Conservation (phyloP, 2,113 vertebrate species). For the Mastomys coucha region DNA sequence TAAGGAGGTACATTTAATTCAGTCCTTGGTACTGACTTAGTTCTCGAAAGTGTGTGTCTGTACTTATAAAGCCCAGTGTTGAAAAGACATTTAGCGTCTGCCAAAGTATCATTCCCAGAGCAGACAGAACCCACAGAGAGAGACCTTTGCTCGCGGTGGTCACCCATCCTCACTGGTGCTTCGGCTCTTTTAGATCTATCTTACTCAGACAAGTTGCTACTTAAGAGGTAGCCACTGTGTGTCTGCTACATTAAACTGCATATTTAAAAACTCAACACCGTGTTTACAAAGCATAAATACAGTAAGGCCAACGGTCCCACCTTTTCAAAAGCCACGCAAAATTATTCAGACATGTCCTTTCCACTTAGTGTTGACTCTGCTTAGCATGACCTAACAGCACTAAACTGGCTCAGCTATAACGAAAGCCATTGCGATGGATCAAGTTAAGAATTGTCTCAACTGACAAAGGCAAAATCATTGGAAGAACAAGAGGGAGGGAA, state of each 20-base stretch:
- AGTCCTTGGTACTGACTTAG: not conserved
- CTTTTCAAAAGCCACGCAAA: conserved; percentile 45
- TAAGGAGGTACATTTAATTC: not conserved
- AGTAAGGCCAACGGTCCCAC: not conserved
- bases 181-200: not conserved
- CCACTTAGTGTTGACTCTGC: conserved; percentile 17
- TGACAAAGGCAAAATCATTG: conserved; percentile 21
- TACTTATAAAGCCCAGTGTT: not conserved
- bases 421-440: not conserved
- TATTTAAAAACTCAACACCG: not conserved
- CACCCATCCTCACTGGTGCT: not conserved
- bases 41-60: not conserved
- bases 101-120: not conserved
- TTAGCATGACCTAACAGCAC: conserved; percentile 23
- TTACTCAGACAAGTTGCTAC: not conserved
- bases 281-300: not conserved
- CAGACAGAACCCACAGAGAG: not conserved
- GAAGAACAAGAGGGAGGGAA: not conserved
- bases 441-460: conserved; percentile 40
- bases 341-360: conserved; percentile 20
- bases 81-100: not conserved
- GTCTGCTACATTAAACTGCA: not conserved
- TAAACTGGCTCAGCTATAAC: conserved; percentile 39
- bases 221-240: not conserved
- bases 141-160: not conserved